A percentile compares a stretch with the other conserved stretches of the same genome.
These are phyloP conservation scores for Spinus pinus DNA, from an alignment of 2,797 vertebrate species.

Conservation along the genomic window DNA sequence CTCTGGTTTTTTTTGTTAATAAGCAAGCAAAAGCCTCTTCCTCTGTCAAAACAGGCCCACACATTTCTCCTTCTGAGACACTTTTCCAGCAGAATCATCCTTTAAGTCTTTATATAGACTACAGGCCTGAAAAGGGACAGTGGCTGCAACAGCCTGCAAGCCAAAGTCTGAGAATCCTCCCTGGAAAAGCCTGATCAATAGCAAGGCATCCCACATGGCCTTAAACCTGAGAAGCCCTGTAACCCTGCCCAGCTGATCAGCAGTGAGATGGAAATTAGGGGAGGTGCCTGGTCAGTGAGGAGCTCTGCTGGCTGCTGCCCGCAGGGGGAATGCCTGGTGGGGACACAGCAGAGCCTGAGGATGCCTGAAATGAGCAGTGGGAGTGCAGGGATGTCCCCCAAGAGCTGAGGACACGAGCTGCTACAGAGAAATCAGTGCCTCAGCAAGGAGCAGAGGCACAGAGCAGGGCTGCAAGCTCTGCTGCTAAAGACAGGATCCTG, in stretches of 20 bases:
- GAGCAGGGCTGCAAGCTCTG: neutral
- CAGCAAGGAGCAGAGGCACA: neutral
- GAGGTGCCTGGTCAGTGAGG: neutral
- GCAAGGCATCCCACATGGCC: neutral
- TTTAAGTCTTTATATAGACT: neutral
- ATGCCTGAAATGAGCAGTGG: rapidly evolving
- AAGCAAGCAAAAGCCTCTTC: neutral
- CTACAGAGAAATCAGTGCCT: neutral
- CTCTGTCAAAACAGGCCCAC: constrained; percentile 8
- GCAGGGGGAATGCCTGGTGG: neutral
- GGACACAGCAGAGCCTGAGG: neutral
- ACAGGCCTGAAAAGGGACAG: neutral
- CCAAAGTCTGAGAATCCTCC: neutral
- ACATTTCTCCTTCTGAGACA: neutral
- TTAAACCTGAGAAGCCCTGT: neutral
- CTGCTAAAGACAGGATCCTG: neutral
- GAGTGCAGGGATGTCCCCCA: neutral
- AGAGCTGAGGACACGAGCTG: neutral
- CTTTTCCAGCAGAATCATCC: neutral
- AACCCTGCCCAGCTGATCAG: neutral
- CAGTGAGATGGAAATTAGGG: neutral
- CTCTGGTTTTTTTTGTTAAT: neutral
- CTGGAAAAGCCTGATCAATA: neutral
- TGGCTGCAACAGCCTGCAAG: neutral
- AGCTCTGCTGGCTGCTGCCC: neutral